Evolutionary conservation across 2,888 invertebrate genomes (phyloP).

Genomic region (Ganaspis brasiliensis): DNA sequence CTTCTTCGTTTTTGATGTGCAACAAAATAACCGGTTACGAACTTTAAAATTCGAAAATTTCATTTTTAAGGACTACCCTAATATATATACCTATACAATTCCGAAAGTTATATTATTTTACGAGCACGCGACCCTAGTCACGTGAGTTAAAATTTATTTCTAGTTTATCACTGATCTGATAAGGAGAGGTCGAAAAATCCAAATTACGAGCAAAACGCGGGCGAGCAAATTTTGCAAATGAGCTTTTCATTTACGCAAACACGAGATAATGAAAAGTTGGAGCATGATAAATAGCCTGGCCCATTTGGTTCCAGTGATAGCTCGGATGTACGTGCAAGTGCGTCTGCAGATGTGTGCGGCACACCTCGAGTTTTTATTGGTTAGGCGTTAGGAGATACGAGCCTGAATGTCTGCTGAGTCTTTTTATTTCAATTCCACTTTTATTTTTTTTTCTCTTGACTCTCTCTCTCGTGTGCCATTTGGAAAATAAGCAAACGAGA

Average conservation of each 20-base stretch:
- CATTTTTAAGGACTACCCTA: too few relatives aligned
- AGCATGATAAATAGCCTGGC: slow-evolving; percentile 29
- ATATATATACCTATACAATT: too few relatives aligned
- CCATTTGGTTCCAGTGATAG: slow-evolving; percentile 11
- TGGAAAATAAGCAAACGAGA: slow-evolving; percentile 64
- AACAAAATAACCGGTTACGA: too few relatives aligned
- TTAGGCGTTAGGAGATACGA: neutral
- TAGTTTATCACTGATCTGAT: slow-evolving; percentile 34
- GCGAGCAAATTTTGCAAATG: slow-evolving; percentile 40
- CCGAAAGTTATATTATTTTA: neutral
- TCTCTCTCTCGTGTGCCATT: neutral
- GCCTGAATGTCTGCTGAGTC: too few relatives aligned
- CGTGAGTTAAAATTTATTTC: slow-evolving; percentile 1
- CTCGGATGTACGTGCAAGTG: neutral
- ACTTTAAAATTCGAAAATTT: too few relatives aligned
- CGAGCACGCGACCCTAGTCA: slow-evolving; percentile 8
- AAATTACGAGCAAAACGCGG: slow-evolving; percentile 24
- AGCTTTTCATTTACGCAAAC: slow-evolving; percentile 41
- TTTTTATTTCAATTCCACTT: neutral
- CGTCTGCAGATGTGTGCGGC: neutral
- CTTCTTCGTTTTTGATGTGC: too few relatives aligned
- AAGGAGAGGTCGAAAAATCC: slow-evolving; percentile 30
- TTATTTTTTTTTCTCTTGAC: neutral
- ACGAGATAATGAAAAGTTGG: slow-evolving; percentile 38
- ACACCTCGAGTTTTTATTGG: slow-evolving; percentile 26